Conservation (phyloP, 2,888 invertebrate genomes). For the Phaonia tiefii region DNA sequence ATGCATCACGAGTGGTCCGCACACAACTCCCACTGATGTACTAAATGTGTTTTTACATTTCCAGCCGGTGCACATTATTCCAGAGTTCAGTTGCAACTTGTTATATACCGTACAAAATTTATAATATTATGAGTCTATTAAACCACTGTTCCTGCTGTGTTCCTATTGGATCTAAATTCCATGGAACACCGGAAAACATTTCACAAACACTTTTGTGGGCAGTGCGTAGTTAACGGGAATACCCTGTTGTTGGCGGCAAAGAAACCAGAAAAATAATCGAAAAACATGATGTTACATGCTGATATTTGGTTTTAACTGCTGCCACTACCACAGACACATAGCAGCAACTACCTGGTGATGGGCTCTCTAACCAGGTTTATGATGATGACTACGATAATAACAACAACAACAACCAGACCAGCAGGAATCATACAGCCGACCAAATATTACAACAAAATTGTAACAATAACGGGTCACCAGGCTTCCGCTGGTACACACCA, state of each 20-base stretch:
- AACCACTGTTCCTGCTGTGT: no score
- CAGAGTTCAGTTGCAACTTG: no score
- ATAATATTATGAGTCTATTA: no score
- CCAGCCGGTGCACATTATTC: no score
- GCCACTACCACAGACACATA: constrained; percentile 45
- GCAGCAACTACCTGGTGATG: constrained; percentile 57
- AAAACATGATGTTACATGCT: constrained; percentile 60
- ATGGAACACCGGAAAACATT: constrained; percentile 70
- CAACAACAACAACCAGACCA: background rate
- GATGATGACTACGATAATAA: constrained; percentile 16
- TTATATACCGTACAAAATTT: no score
- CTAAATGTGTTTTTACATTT: no score
- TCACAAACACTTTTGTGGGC: constrained; percentile 70
- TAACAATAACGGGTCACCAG: constrained; percentile 62
- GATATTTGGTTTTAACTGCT: constrained; percentile 56
- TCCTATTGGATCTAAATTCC: constrained; percentile 45
- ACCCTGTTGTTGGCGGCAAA: constrained; percentile 40
- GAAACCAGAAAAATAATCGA: constrained; percentile 50
- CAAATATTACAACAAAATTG: constrained; percentile 54
- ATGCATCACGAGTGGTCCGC: no score
- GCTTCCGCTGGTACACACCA: constrained; percentile 51
- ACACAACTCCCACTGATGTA: no score
- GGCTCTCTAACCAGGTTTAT: constrained; percentile 10
- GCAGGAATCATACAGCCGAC: constrained; percentile 35
- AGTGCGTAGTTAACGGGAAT: constrained; percentile 39